Conservation (phyloP, 2,797 vertebrate species). For the Malurus splendens region DNA sequence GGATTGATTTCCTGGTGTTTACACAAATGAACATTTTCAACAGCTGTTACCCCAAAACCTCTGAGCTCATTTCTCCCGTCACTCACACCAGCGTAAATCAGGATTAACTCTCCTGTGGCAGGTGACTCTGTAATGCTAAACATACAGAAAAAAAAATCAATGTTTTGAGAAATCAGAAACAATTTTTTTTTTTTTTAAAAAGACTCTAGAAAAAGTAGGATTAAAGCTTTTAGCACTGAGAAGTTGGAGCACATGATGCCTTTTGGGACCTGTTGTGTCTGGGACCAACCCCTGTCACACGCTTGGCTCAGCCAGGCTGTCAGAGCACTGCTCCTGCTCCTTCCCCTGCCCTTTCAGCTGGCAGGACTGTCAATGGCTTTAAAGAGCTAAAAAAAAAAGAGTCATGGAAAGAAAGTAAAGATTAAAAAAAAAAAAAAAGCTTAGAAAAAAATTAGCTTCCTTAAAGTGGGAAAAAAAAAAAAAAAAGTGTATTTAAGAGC, state of each 20-base stretch:
- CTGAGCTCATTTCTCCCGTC: neutral
- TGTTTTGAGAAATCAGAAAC: neutral
- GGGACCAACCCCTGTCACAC: fast-evolving
- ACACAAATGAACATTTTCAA: neutral
- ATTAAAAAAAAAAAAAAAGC: neutral
- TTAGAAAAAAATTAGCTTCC: neutral
- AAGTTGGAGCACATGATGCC: neutral
- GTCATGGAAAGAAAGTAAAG: neutral
- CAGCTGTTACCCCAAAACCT: neutral
- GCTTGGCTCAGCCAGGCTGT: neutral
- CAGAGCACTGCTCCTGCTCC: neutral
- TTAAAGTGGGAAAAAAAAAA: neutral
- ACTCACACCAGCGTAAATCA: neutral
- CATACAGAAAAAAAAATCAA: neutral
- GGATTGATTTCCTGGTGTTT: neutral
- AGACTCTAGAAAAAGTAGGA: neutral
- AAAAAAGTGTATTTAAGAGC: neutral
- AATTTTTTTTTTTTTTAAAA: neutral
- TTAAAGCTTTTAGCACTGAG: neutral
- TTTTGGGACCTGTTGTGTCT: neutral
- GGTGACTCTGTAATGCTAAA: neutral
- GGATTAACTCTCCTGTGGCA: neutral
- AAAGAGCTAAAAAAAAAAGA: neutral
- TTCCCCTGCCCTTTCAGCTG: neutral
- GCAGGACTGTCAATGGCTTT: neutral